phyloP scores from a whole-genome alignment of 2,888 invertebrate genomes.

The Ophion slaviceki region DNA sequence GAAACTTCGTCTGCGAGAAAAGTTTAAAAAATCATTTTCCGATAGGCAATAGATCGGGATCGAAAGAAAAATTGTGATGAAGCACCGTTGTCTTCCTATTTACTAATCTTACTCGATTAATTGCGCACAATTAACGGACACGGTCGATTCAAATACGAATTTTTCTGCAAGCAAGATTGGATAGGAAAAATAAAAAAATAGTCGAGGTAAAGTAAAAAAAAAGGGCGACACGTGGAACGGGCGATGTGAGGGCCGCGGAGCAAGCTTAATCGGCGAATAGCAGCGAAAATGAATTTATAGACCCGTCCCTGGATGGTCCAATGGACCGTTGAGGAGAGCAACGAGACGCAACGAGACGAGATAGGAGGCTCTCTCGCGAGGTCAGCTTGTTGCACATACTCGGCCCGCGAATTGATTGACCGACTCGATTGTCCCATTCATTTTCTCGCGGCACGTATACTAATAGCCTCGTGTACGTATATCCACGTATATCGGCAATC shows the following conservation, averaged over 20 bases:
- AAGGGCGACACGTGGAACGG: background rate
- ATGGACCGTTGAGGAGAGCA: constrained; percentile 56
- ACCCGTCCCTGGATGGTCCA: constrained; percentile 49
- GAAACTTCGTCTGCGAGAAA: too few species aligned
- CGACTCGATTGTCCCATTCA: constrained; percentile 65
- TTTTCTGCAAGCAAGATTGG: background rate
- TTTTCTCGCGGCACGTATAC: constrained; percentile 39
- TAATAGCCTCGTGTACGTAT: constrained; percentile 9
- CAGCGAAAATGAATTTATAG: constrained; percentile 66
- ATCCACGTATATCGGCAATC: background rate
- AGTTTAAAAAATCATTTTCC: too few species aligned
- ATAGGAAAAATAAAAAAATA: background rate
- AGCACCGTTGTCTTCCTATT: background rate
- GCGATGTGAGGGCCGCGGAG: background rate
- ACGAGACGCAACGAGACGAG: constrained; percentile 52
- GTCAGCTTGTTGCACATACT: constrained; percentile 64
- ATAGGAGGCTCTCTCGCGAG: constrained; percentile 49
- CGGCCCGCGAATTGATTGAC: constrained; percentile 67
- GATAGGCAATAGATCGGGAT: too few species aligned
- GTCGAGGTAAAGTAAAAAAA: background rate
- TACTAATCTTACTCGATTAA: background rate
- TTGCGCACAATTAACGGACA: background rate
- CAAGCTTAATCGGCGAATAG: constrained; percentile 61
- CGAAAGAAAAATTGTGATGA: too few species aligned
- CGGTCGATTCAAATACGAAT: background rate